Conservation (phyloP, 2,113 vertebrate species). For the Elaphurus davidianus region DNA sequence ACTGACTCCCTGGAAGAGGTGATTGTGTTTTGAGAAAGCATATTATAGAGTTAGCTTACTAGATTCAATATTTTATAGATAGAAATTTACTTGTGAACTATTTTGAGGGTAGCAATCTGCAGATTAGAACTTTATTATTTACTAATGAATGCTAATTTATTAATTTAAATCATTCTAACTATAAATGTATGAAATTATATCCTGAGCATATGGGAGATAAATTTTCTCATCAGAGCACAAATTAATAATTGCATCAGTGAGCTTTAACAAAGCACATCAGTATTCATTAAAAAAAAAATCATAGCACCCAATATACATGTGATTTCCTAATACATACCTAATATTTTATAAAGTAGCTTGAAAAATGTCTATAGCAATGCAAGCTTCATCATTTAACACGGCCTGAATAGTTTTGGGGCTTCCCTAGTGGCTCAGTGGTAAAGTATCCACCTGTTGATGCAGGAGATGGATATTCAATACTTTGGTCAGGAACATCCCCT, state of each 20-base stretch:
- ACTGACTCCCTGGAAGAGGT: neutral
- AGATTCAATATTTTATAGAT: neutral
- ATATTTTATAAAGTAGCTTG: neutral
- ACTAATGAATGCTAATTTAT: conserved; percentile 1
- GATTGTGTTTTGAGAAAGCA: neutral
- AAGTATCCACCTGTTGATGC: neutral
- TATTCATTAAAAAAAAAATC: neutral
- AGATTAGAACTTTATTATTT: conserved; percentile 22
- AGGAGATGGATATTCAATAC: neutral
- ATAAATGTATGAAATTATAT: neutral
- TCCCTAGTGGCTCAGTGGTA: neutral
- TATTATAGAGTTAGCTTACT: neutral
- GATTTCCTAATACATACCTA: neutral
- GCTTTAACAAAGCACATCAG: neutral
- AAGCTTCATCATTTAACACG: neutral
- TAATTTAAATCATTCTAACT: neutral
- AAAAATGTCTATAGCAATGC: neutral
- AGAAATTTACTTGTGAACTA: neutral
- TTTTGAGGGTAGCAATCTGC: neutral
- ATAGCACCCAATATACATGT: neutral
- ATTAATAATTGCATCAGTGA: neutral
- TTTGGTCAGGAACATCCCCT: neutral
- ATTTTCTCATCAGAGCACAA: neutral
- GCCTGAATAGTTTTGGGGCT: neutral
- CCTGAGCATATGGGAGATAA: neutral